A percentile compares a stretch with the other conserved stretches of the same genome.
These are phyloP conservation scores for Fragum fragum DNA, from an alignment of 2,888 invertebrate species.

Conservation along the genomic window DNA sequence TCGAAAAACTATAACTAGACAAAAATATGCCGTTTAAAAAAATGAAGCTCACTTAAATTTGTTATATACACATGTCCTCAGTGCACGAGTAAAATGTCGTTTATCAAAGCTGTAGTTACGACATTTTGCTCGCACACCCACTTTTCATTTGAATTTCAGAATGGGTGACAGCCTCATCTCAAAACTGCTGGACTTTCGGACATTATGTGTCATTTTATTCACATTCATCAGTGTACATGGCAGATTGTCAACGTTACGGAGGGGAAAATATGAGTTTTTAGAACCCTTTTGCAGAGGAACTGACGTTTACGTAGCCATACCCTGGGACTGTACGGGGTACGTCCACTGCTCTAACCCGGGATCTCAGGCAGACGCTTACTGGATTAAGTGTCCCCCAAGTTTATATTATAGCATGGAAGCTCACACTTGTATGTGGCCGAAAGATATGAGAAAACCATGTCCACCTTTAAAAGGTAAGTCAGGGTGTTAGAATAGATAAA, in stretches of 20 bases:
- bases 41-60: too few relatives aligned
- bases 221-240: conserved; percentile 27
- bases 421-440: conserved; percentile 72
- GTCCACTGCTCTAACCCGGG: conserved; percentile 67
- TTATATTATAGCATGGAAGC: conserved; percentile 67
- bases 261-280: conserved; percentile 62
- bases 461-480: conserved; percentile 68
- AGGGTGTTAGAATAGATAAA: too few relatives aligned
- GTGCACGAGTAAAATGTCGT: too few relatives aligned
- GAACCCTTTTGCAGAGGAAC: conserved; percentile 67
- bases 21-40: too few relatives aligned
- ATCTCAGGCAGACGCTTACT: conserved; percentile 61
- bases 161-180: not conserved
- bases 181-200: not conserved
- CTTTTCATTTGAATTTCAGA: not conserved
- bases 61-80: too few relatives aligned
- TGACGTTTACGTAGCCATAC: conserved; percentile 69
- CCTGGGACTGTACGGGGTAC: conserved; percentile 74
- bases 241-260: conserved; percentile 41
- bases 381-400: conserved; percentile 69
- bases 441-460: conserved; percentile 61
- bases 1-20: too few relatives aligned
- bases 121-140: too few relatives aligned
- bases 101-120: too few relatives aligned
- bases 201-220: conserved; percentile 4